Percentiles rank a stretch among this genome's conserved stretches.
Conservation (phyloP, 2,888 invertebrate species). For the Eumerus sabulonum region DNA sequence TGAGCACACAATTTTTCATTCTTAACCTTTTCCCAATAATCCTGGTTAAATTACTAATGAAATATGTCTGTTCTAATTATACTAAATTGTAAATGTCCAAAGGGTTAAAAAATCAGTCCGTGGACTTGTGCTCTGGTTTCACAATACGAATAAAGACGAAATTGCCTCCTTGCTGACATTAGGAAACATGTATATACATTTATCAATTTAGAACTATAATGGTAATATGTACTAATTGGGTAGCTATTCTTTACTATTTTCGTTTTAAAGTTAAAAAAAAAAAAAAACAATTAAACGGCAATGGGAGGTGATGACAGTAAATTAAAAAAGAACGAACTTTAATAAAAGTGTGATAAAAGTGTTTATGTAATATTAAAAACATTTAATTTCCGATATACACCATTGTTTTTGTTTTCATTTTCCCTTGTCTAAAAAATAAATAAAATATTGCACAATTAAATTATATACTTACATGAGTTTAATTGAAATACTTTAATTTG, state of each 20-base stretch:
- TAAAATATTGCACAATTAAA: conserved; percentile 39
- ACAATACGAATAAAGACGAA: conserved; percentile 32
- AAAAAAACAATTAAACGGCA: conserved; percentile 1
- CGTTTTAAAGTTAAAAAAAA: conserved; percentile 1
- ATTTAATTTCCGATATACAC: no score
- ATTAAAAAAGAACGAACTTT: conserved; percentile 59
- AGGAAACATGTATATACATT: conserved; percentile 29
- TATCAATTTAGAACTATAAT: conserved; percentile 48
- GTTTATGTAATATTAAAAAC: conserved; percentile 48
- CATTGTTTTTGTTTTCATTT: background rate
- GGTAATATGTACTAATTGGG: no score
- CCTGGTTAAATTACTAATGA: no score
- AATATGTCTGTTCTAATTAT: no score
- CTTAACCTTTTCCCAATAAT: conserved; percentile 30
- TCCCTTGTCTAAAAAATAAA: conserved; percentile 20
- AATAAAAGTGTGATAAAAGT: conserved; percentile 67
- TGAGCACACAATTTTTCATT: conserved; percentile 55
- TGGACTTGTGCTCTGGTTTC: conserved; percentile 49
- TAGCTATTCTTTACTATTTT: conserved; percentile 40
- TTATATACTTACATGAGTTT: conserved; percentile 1
- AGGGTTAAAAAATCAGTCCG: conserved; percentile 24
- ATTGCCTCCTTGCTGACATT: conserved; percentile 52
- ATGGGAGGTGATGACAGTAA: conserved; percentile 55
- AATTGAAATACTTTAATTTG: no score
- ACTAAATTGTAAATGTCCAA: conserved; percentile 15